Percentiles rank a stretch among this genome's conserved stretches.
Evolutionary conservation across 2,113 vertebrate genomes (phyloP).

Genomic region (Sapajus apella): DNA sequence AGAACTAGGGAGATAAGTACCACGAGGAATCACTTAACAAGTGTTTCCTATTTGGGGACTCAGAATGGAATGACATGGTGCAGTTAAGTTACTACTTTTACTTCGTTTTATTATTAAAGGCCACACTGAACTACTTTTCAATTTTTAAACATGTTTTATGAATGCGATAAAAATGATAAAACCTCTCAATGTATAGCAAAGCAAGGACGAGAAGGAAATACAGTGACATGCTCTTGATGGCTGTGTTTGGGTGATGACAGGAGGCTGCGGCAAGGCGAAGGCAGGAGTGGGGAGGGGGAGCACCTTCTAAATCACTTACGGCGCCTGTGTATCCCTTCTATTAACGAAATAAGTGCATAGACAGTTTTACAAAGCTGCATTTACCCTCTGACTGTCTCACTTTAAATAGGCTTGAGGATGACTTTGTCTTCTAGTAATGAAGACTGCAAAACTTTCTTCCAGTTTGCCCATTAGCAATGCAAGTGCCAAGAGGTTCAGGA

Average conservation of each 20-base stretch:
- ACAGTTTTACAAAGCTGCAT: background rate
- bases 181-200: background rate
- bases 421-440: background rate
- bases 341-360: background rate
- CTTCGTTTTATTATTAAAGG: background rate
- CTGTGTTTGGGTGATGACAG: background rate
- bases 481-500: background rate
- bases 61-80: background rate
- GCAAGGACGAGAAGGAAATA: background rate
- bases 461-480: background rate
- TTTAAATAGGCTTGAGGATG: background rate
- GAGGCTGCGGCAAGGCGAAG: background rate
- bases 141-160: background rate
- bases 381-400: background rate
- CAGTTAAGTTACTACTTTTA: background rate
- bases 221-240: background rate
- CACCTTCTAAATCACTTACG: background rate
- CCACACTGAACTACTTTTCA: background rate
- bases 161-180: background rate
- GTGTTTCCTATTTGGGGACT: background rate
- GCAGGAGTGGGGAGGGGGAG: background rate
- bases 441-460: background rate
- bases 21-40: background rate
- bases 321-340: rapidly evolving
- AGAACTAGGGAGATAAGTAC: background rate